Base-by-base conservation (phyloP, 2,113 vertebrate species). In the Macrotis lagotis region DNA sequence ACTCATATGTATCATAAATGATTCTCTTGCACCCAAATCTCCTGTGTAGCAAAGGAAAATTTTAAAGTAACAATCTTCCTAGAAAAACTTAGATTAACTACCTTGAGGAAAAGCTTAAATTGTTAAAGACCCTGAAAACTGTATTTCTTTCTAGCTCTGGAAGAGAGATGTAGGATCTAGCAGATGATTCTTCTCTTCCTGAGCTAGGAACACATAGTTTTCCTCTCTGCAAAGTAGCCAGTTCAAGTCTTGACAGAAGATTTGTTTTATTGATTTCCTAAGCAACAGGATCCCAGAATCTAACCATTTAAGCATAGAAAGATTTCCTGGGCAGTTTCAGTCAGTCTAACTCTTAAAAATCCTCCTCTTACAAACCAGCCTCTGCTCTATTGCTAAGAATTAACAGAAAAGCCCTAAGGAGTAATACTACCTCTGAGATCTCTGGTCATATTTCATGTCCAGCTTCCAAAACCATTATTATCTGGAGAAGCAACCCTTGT, bases 51-150 rank as follows among this genome's bases (percentile, higher is more conserved):
- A 83, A 83, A 83, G 19, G 6, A 19, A 16, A 83, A 83, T 83
- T 83, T 83, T 83, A 24, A 83, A 83, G 37, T 83, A 83, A 83
- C 37, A 44, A 44, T 24, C 7, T n/a, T 83, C n/a, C 66, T 83
- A 8, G 19, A n/a, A 83, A 83, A 83, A 7, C 66, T 83, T 83
- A 24, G n/a, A 83, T 83, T 44, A 83, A 44, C 16, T 83, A 7
- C 37, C 66, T 83, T 24, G 66, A 83, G n/a, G 37, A 83, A 16
- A 44, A 19, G 66, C n/a, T 83, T 83, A 83, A 44, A 83, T 83
- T 83, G n/a, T 83, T 83, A 83, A 83, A 83, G 37, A 83, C n/a
- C 66, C n/a, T 83, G n/a, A 83, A 83, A 83, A 83, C n/a, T 83
- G 16, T 44, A 83, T 83, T 83, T 44, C 66, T 83, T 83, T 83